Evolutionary conservation across 2,888 invertebrate species (phyloP).

Genomic region (Dione juno): DNA sequence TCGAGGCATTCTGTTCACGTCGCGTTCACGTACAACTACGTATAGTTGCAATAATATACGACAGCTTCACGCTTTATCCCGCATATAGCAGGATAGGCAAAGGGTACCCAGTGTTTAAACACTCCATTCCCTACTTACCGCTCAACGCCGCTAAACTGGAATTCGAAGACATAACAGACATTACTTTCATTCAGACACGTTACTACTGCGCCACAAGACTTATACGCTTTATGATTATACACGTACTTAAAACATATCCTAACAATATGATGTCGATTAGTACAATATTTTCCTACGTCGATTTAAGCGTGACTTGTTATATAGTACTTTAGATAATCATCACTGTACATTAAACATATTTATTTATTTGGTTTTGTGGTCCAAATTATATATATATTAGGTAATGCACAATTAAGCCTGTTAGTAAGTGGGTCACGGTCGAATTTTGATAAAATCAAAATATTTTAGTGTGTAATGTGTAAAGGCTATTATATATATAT

Average conservation of each 20-base stretch:
- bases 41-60: constrained; percentile 16
- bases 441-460: background rate
- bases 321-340: too few relatives aligned
- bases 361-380: constrained; percentile 6
- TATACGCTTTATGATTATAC: too few relatives aligned
- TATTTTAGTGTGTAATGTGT: background rate
- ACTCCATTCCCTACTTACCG: background rate
- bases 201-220: too few relatives aligned
- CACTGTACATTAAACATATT: background rate
- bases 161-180: too few relatives aligned
- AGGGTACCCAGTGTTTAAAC: background rate
- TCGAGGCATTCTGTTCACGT: constrained; percentile 32
- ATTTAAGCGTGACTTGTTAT: too few relatives aligned
- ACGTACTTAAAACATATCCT: too few relatives aligned
- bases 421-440: constrained; percentile 15
- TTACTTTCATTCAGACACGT: too few relatives aligned
- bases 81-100: background rate
- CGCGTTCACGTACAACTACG: constrained; percentile 21
- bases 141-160: too few relatives aligned
- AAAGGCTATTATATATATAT: background rate
- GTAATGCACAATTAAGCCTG: constrained; percentile 12
- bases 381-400: constrained; percentile 13
- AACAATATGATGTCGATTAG: too few relatives aligned
- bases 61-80: too few relatives aligned
- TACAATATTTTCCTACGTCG: too few relatives aligned